These are phyloP conservation scores for Taxidea taxus DNA, from an alignment of 2,113 vertebrate species.

Conservation along the genomic window DNA sequence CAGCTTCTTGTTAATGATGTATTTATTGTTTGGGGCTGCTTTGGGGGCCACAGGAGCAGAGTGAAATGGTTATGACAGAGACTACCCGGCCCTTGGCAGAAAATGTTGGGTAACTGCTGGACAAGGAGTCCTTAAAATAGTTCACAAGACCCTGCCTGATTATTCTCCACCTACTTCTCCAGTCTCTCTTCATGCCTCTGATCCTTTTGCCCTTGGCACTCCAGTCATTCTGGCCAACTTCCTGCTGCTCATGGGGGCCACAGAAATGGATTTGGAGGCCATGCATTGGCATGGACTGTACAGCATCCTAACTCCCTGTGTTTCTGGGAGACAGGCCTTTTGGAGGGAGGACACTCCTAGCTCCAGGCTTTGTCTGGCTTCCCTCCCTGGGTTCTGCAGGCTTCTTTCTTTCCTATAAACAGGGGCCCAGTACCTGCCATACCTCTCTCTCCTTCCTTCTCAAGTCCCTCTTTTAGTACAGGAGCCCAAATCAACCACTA, in stretches of 20 bases:
- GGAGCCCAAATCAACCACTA: neutral
- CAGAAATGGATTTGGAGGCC: accelerated
- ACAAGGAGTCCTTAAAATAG: neutral
- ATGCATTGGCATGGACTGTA: accelerated
- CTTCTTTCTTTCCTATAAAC: neutral
- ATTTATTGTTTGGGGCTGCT: accelerated
- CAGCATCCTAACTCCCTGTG: neutral
- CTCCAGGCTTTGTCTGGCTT: neutral
- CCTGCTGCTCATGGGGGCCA: neutral
- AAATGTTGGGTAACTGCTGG: neutral
- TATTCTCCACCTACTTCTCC: neutral
- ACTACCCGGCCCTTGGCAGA: neutral
- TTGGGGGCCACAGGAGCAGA: neutral
- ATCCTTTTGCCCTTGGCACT: neutral
- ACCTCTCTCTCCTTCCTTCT: neutral
- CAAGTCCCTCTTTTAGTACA: neutral
- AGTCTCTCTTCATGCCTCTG: neutral
- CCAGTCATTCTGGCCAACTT: neutral
- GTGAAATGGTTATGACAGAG: neutral
- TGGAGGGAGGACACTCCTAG: neutral
- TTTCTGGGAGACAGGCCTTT: neutral
- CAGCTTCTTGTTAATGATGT: neutral
- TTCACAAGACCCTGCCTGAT: neutral
- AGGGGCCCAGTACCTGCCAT: no score
- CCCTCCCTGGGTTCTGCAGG: neutral